A percentile compares a stretch with the other conserved stretches of the same genome.
Conservation (phyloP, 1,140 invertebrate genomes). For the Nephila pilipes region DNA sequence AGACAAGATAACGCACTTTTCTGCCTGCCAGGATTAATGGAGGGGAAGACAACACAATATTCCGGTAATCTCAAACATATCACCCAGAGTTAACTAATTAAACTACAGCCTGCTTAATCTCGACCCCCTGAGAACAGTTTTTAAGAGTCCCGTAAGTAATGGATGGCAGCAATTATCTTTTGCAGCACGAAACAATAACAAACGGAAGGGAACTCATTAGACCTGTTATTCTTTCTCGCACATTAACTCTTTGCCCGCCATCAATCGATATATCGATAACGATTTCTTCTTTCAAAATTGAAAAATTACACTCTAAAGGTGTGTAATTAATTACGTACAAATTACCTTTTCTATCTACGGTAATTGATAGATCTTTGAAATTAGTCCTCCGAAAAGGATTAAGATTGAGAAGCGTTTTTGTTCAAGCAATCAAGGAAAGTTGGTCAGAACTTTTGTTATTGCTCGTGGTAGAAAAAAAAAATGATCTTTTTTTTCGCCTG, state of each 20-base stretch:
- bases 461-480: no score
- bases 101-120: conserved; percentile 1
- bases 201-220: conserved; percentile 46
- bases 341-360: not conserved
- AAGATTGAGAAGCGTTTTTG: not conserved
- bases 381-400: not conserved
- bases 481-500: no score
- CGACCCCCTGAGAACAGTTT: not conserved
- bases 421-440: not conserved
- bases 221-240: conserved; percentile 12
- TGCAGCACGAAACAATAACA: conserved; percentile 26
- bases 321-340: conserved; percentile 52
- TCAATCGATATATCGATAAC: conserved; percentile 32
- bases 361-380: conserved; percentile 23
- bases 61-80: not conserved
- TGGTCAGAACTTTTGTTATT: not conserved
- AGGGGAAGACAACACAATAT: not conserved
- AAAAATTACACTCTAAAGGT: conserved; percentile 50
- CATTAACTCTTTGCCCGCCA: not conserved
- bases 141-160: not conserved
- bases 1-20: not conserved
- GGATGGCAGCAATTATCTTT: conserved; percentile 29
- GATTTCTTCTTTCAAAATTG: conserved; percentile 58
- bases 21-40: not conserved
- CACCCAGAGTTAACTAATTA: conserved; percentile 20